Conservation (phyloP, 2,888 invertebrate genomes). For the Drosophila percnosoma region DNA sequence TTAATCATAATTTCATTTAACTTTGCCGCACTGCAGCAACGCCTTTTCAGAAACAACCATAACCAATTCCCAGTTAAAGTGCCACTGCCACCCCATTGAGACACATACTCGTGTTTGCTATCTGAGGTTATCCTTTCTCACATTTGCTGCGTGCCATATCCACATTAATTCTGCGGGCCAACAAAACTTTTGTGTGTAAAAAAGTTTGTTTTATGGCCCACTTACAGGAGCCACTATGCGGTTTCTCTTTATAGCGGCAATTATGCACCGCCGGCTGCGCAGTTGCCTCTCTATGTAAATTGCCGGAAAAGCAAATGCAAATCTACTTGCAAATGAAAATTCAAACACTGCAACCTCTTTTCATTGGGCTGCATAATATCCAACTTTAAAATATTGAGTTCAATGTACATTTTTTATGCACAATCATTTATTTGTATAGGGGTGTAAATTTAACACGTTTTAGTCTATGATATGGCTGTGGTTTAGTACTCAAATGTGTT, state of each 20-base stretch:
- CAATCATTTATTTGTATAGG: background rate
- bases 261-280: slow-evolving; percentile 66
- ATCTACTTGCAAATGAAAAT: slow-evolving; percentile 12
- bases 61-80: background rate
- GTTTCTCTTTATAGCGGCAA: slow-evolving; percentile 62
- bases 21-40: slow-evolving; percentile 75
- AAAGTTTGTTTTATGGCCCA: slow-evolving; percentile 74
- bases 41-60: slow-evolving; percentile 35
- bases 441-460: too few relatives aligned
- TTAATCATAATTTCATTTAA: slow-evolving; percentile 78
- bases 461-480: background rate
- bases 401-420: background rate
- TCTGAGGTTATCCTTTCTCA: slow-evolving; percentile 25
- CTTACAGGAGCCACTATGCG: slow-evolving; percentile 67
- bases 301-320: slow-evolving; percentile 40
- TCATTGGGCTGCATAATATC: slow-evolving; percentile 17
- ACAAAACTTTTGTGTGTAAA: slow-evolving; percentile 62
- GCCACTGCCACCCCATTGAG: slow-evolving; percentile 2
- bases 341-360: slow-evolving; percentile 23
- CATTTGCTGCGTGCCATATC: slow-evolving; percentile 72
- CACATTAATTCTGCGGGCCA: slow-evolving; percentile 70
- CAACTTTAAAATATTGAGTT: background rate
- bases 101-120: slow-evolving; percentile 13
- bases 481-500: background rate
- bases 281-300: slow-evolving; percentile 63